Conservation (phyloP, 2,113 vertebrate species). For the Tyto alba region DNA sequence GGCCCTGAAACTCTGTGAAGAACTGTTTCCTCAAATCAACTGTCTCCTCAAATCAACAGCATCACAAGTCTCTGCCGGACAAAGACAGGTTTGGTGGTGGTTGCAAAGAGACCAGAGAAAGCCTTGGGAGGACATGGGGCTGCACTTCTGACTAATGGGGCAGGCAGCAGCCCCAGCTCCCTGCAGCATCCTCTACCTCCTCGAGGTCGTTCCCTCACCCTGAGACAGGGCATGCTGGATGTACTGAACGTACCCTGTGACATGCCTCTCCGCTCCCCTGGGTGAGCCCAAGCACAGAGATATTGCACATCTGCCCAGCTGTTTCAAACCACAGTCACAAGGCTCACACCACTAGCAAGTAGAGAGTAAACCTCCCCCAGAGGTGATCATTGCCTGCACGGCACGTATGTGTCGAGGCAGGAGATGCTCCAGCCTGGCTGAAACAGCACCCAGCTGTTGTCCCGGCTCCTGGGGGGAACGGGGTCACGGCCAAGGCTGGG, state of each 20-base stretch:
- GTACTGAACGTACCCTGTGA: not conserved
- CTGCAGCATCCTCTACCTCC: not conserved
- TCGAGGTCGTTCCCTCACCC: not conserved
- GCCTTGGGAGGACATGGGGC: accelerated
- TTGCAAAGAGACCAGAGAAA: not conserved
- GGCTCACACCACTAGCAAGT: accelerated
- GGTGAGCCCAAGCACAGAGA: not conserved
- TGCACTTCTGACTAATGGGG: not conserved
- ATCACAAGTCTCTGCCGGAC: not conserved
- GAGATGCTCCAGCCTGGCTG: not conserved
- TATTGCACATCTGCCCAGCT: not conserved
- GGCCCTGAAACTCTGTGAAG: not conserved
- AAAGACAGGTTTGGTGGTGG: not conserved
- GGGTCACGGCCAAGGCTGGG: accelerated
- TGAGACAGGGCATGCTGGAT: accelerated
- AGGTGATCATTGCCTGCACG: accelerated
- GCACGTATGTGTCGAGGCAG: not conserved
- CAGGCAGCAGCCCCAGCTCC: accelerated
- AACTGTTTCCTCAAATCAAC: not conserved
- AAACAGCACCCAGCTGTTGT: not conserved
- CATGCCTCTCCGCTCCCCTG: not conserved
- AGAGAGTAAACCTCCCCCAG: not conserved
- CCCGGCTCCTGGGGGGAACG: not conserved
- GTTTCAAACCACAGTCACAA: not conserved
- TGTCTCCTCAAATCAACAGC: not conserved